Base-by-base conservation (phyloP, 2,888 invertebrate species). In the Yponomeuta plumbellus region DNA sequence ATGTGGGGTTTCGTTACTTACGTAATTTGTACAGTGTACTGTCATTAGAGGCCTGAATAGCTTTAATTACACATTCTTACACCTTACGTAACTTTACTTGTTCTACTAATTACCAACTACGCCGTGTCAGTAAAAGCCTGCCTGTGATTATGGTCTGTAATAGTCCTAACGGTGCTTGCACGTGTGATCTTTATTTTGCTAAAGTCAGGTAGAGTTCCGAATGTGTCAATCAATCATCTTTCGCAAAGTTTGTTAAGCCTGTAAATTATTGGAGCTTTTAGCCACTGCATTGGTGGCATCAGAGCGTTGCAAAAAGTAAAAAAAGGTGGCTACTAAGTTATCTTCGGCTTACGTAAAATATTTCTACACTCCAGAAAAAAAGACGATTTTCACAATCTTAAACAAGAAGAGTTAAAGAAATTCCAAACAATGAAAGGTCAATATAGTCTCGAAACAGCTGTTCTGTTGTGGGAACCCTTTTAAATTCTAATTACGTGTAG, bases 71-170 rank as follows among this genome's bases (percentile, higher is more conserved):
- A 17, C 62, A 62, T 59, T 59, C 62, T 62, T 62, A n/a, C 39
- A 62, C 20, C 39, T 62, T n/a, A 40, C 62, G 62, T 62, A 62
- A 62, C 34, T 10, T 20, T 62, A 34, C 26, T 62, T 62, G 34
- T n/a, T 62, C 62, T 20, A n/a, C 62, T 62, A 62, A 62, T 62
- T 62, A 67, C 65, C 58, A 62, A 39, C 57, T 66, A 11, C 58
- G 67, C 39, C 66, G 67, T 11, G 20, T 58, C 20, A 6, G 2
- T 58, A 58, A 22, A 52, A 52, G 44, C 44, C 44, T 52, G 17
- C 44, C 17, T 52, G 44, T 17, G 17, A 52, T 17, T 52, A 52
- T 17, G 13, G 8, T 52, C 17, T 13, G 17, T 52, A 10, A 34
- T 34, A 34, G 34, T 34, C 34, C 10, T 34, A 34, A 34, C 34